Evolutionary conservation across 2,113 vertebrate genomes (phyloP), one percentile per base, ranked within the genome.

Genomic region (Alces alces): DNA sequence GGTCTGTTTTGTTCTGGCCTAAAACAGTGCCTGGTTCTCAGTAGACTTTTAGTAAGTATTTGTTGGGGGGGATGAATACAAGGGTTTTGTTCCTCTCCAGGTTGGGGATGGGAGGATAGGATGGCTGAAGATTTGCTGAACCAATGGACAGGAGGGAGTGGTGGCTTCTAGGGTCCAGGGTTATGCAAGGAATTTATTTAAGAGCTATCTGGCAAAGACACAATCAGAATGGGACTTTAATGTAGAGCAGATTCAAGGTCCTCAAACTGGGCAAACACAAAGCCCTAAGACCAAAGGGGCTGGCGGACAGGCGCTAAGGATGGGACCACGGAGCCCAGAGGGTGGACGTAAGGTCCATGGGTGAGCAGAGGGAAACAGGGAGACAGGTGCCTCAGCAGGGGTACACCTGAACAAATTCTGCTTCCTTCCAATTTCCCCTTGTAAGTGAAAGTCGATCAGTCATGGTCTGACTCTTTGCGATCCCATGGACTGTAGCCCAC

Each of bases 171-270:
- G 78, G n/a, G 13, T 21, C 33, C 15, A 88, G 39, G n/a, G 33
- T 82, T 58, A 78, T 70, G 58, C 9, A 33, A 54, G n/a, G 27
- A 88, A 47, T 73, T 86, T 86, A 66, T 45, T 80, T 86, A 91
- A 39, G 80, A 97, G 30, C 21, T n/a, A 28, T 30, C n/a, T 1
- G 30, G n/a, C 52, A 89, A 60, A 70, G 57, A 82, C 70, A 39
- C 60, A 30, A 19, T 89, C 88, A 45, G 55, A 91, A 61, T 6
- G 2, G 7, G 84, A 88, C 21, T 70, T 73, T 70, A 86, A 57
- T 4, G 13, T 8, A 30, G 52, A 92, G 50, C 36, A 43, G 30
- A 54, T 91, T 47, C 19, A 13, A 55, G 54, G 30, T 17, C 58
- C 58, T 43, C 6, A 36, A 28, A 73, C 45, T 57, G 55, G 19